phyloP scores from a whole-genome alignment of 23 tunicate genomes.

The Trididemnum clinides region DNA sequence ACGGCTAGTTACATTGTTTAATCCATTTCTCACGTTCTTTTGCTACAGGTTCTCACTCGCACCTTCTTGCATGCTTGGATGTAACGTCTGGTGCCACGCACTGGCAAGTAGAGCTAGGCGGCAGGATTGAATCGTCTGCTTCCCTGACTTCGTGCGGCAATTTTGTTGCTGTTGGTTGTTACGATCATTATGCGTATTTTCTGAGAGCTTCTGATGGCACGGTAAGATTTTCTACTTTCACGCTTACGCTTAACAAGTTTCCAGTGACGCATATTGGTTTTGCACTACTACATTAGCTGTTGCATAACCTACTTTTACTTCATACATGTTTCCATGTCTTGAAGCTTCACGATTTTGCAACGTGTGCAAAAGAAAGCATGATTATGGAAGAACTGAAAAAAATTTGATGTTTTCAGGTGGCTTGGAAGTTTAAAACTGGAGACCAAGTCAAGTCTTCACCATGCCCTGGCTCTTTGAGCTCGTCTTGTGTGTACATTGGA shows the following conservation, averaged over 20 bases:
- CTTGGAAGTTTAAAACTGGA: constrained; percentile 82
- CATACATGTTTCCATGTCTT: too few relatives aligned
- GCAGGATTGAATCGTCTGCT: constrained; percentile 86
- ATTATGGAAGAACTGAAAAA: too few relatives aligned
- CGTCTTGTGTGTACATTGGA: constrained; percentile 48
- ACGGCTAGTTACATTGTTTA: too few relatives aligned
- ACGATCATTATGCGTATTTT: constrained; percentile 60
- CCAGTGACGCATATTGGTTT: too few relatives aligned
- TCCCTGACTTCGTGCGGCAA: constrained; percentile 51
- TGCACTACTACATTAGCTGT: too few relatives aligned
- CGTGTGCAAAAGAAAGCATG: too few relatives aligned
- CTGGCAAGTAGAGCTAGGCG: constrained; percentile 62
- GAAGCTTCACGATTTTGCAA: too few relatives aligned
- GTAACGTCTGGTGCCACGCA: constrained; percentile 26
- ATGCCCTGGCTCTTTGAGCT: constrained; percentile 38
- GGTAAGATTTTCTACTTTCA: too few relatives aligned
- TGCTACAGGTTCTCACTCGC: constrained; percentile 71
- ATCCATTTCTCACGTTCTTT: neutral
- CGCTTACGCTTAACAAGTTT: too few relatives aligned
- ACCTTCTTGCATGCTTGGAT: constrained; percentile 30
- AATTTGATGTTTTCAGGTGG: too few relatives aligned
- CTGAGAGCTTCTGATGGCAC: constrained; percentile 35
- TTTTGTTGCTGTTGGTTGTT: constrained; percentile 75
- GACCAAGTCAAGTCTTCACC: constrained; percentile 85
- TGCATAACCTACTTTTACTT: too few relatives aligned